phyloP scores from a whole-genome alignment of 23 tunicate genomes.

The Botrylloides violaceus region DNA sequence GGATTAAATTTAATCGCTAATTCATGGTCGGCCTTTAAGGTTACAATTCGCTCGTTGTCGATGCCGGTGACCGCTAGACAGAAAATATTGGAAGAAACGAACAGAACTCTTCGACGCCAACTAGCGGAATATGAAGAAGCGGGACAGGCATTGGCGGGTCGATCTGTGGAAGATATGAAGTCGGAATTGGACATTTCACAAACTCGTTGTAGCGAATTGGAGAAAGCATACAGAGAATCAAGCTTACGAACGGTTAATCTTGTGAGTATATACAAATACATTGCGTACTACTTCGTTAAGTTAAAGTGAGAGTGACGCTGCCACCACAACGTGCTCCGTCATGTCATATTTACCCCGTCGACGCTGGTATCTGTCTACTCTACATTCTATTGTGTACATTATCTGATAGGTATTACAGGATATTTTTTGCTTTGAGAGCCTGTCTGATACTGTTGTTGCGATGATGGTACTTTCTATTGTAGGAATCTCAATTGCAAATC shows the following conservation, averaged over 20 bases:
- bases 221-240: conserved; percentile 1
- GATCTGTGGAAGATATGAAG: conserved; percentile 4
- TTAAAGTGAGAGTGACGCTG: no score
- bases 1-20: no score
- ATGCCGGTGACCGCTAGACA: conserved; percentile 84
- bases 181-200: conserved; percentile 8
- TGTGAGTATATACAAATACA: conserved; percentile 22
- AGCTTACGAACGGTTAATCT: conserved; percentile 11
- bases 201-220: conserved; percentile 17
- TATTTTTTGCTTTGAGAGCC: no score
- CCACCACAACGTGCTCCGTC: no score
- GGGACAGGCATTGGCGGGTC: conserved; percentile 13
- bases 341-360: no score
- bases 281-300: no score
- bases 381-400: no score
- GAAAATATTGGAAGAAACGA: conserved; percentile 78
- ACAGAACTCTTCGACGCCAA: conserved; percentile 52
- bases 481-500: conserved; percentile 64
- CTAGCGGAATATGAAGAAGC: conserved; percentile 33
- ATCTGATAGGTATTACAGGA: no score
- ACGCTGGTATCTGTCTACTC: no score
- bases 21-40: no score
- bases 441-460: no score
- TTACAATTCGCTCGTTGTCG: conserved; percentile 70
- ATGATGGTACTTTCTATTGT: no score